These are phyloP conservation scores for Bombus haemorrhoidalis DNA, from an alignment of 1,140 invertebrate species.

Conservation along the genomic window DNA sequence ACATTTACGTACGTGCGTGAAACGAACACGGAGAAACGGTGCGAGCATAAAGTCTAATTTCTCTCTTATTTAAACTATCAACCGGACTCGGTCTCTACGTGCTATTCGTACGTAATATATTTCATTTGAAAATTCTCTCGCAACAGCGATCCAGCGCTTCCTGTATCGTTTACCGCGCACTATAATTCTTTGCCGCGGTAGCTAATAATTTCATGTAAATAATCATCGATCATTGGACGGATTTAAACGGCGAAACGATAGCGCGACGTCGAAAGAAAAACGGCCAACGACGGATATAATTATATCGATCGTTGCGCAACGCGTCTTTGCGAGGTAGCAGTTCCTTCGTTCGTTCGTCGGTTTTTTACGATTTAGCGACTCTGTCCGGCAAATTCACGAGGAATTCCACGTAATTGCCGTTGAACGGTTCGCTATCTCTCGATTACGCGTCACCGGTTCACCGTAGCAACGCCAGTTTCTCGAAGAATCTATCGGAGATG, in stretches of 20 bases:
- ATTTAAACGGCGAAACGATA: not conserved
- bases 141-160: not conserved
- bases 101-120: not conserved
- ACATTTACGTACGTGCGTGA: too few relatives aligned
- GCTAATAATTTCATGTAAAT: slow-evolving; percentile 41
- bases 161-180: not conserved
- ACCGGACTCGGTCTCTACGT: not conserved
- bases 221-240: slow-evolving; percentile 28
- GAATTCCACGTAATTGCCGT: slow-evolving; percentile 2
- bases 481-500: too few relatives aligned
- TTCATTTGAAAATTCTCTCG: not conserved
- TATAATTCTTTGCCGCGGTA: slow-evolving; percentile 26
- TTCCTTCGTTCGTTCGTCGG: not conserved
- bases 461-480: not conserved
- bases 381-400: not conserved
- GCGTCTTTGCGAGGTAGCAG: not conserved
- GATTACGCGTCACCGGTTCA: not conserved
- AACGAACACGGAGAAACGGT: too few relatives aligned
- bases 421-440: not conserved
- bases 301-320: slow-evolving; percentile 17
- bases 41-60: not conserved
- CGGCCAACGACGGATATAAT: not conserved
- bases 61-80: not conserved
- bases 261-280: not conserved
- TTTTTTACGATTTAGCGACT: not conserved